Evolutionary conservation across 2,888 invertebrate genomes (phyloP).

Genomic region (Erebia ligea): DNA sequence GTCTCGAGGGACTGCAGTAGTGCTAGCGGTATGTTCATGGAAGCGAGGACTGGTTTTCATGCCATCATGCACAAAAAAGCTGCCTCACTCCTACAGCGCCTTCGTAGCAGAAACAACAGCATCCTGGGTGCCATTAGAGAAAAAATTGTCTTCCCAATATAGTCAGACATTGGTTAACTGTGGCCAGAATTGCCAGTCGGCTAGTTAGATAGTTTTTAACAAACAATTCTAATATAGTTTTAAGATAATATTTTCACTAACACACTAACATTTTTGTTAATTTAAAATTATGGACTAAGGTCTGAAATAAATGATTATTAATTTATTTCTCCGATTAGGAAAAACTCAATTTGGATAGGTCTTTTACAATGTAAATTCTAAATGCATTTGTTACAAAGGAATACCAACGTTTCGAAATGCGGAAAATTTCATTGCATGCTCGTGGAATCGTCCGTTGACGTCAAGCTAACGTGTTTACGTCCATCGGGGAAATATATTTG

Average conservation of each 20-base stretch:
- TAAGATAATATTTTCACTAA: neutral
- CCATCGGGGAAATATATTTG: constrained; percentile 32
- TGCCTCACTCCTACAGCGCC: neutral
- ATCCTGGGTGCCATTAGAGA: neutral
- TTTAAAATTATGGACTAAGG: too few relatives aligned
- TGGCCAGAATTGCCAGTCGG: neutral
- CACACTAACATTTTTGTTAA: neutral
- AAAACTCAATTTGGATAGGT: neutral
- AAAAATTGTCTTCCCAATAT: neutral
- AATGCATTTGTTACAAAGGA: constrained; percentile 16
- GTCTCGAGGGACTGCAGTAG: too few relatives aligned
- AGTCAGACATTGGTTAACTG: neutral
- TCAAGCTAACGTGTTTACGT: constrained; percentile 26
- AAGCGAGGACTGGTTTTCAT: too few relatives aligned
- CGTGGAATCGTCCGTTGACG: constrained; percentile 28
- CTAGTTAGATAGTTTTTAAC: too few relatives aligned
- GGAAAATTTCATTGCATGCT: constrained; percentile 33
- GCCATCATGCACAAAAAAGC: neutral
- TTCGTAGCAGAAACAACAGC: neutral
- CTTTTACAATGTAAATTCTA: neutral
- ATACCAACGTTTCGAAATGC: constrained; percentile 10
- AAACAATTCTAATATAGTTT: too few relatives aligned
- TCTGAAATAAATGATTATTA: too few relatives aligned
- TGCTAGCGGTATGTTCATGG: too few relatives aligned
- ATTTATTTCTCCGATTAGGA: neutral